Percentiles rank a stretch among this genome's conserved stretches.
These are phyloP conservation scores for Xerus rutilus DNA, from an alignment of 2,797 vertebrate genomes.

Conservation along the genomic window DNA sequence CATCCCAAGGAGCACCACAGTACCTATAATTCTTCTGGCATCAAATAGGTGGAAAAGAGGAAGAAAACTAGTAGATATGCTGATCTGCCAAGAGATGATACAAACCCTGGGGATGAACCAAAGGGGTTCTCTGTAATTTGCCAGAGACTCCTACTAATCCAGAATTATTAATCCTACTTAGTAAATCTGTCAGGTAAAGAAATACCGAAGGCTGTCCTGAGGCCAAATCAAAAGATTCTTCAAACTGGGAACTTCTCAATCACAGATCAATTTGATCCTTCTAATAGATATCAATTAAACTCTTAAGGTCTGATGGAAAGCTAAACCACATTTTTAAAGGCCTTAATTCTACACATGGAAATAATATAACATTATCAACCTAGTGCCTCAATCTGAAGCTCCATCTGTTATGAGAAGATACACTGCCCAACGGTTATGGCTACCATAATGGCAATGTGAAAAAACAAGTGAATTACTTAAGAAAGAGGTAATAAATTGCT, in stretches of 20 bases:
- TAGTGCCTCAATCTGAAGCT: not conserved
- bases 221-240: slow-evolving; percentile 31
- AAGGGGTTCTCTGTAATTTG: not conserved
- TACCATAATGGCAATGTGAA: not conserved
- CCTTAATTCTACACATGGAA: not conserved
- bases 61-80: not conserved
- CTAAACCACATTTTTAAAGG: slow-evolving; percentile 47
- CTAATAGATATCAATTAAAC: not conserved
- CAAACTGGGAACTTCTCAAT: not conserved
- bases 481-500: not conserved
- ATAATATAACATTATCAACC: not conserved
- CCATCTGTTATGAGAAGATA: not conserved
- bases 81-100: not conserved
- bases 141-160: not conserved
- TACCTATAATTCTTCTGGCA: not conserved
- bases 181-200: slow-evolving; percentile 10
- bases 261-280: slow-evolving; percentile 6
- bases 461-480: slow-evolving; percentile 14
- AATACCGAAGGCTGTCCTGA: not conserved
- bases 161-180: not conserved
- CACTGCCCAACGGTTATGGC: not conserved
- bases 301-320: not conserved
- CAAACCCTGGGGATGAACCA: not conserved
- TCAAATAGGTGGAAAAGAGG: not conserved
- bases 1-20: not conserved